Evolutionary conservation across 2,113 vertebrate genomes (phyloP), one percentile per base, ranked within the genome.

Genomic region (Sakesphorus luctuosus): DNA sequence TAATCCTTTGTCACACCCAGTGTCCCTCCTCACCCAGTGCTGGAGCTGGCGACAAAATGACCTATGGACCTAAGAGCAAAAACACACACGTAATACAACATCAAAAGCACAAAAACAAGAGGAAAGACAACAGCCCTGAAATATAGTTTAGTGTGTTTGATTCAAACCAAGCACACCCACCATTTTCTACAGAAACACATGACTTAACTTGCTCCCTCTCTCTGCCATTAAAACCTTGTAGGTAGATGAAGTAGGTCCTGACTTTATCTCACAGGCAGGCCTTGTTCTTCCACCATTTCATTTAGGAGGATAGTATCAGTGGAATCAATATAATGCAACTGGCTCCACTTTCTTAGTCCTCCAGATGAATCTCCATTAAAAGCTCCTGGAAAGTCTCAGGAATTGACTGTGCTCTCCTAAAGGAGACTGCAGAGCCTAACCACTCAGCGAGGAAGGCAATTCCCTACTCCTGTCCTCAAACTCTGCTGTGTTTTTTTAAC

Each of bases 281-380:
- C 98, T 98, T 98, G 98, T 98, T 98, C 98, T 87, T 95, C 96
- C 93, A 98, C 98, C 98, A 55, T 81, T 98, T 97, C 69, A 50
- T 99, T 56, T 99, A 97, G 98, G 98, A 99, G 98, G 98, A 97
- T 96, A 96, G 98, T 98, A 98, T 98, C 97, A 96, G 95, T 95
- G 94, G 96, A 97, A 90, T 76, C 98, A 93, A 84, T 87, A 94
- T 84, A 46, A 88, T 91, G 96, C 87, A 81, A 98, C 90, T 96
- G 97, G 95, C 96, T 97, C 98, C 90, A 92, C 98, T 98, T 98
- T 98, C 98, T 98, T 98, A 97, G 96, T 98, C 98, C 98, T 98
- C 98, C 98, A 96, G 50, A 56, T 35, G 9, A 78, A 62, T 2
- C 75, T n/a, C 43, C 2, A 0, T 11, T 47, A 91, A 43, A 67